Conservation (phyloP, 2,888 invertebrate genomes). For the Halictus quadricinctus region DNA sequence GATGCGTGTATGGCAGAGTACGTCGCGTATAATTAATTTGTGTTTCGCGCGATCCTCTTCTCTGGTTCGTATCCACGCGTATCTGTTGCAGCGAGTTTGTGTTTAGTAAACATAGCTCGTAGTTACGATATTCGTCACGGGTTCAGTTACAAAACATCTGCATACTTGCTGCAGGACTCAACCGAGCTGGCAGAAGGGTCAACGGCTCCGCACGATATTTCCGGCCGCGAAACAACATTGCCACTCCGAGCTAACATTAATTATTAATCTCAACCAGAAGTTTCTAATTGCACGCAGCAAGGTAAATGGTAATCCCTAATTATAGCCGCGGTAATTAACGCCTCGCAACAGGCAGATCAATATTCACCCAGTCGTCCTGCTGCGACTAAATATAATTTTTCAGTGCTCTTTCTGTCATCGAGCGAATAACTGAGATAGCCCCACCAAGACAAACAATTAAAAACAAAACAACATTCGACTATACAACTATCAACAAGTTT, state of each 20-base stretch:
- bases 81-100: neutral
- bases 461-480: too few relatives aligned
- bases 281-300: constrained; percentile 47
- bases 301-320: constrained; percentile 49
- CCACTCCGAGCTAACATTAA: constrained; percentile 3
- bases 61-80: neutral
- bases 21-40: neutral
- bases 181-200: neutral
- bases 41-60: neutral
- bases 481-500: neutral
- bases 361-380: neutral
- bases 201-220: neutral
- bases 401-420: neutral
- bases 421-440: neutral
- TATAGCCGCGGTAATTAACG: constrained; percentile 54
- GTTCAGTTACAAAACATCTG: neutral
- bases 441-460: neutral
- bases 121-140: neutral
- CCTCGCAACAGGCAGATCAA: constrained; percentile 34
- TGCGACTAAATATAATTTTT: constrained; percentile 18
- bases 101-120: neutral
- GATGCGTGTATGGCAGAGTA: neutral
- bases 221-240: neutral
- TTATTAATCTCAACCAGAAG: constrained; percentile 57
- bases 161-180: neutral